A percentile compares a stretch with the other conserved stretches of the same genome.
phyloP scores from a whole-genome alignment of 1,140 invertebrate genomes.

The Magallana ariakensis region DNA sequence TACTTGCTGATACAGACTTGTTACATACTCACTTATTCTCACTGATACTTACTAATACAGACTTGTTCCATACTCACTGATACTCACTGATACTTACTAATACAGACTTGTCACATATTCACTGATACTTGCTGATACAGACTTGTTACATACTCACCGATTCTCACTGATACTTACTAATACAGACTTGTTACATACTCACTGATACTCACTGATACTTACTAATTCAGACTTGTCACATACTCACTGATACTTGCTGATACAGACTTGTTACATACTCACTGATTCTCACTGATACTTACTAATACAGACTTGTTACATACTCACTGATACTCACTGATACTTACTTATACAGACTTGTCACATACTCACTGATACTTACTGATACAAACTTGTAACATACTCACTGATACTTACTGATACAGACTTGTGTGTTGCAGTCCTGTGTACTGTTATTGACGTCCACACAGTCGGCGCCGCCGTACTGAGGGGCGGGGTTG shows the following conservation, averaged over 20 bases:
- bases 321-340: background rate
- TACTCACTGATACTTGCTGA: background rate
- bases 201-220: background rate
- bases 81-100: background rate
- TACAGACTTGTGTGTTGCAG: conserved; percentile 50
- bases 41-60: background rate
- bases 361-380: background rate
- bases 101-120: background rate
- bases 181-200: background rate
- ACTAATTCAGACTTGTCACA: background rate
- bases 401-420: conserved; percentile 17
- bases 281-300: too few relatives aligned
- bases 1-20: too few relatives aligned
- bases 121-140: too few relatives aligned
- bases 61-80: background rate
- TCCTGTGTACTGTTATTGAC: background rate
- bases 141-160: too few relatives aligned
- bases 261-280: background rate
- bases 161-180: too few relatives aligned
- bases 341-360: background rate
- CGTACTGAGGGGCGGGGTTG: conserved; percentile 31
- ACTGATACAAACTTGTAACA: background rate
- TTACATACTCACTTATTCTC: too few relatives aligned
- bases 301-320: background rate
- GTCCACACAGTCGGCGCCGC: conserved; percentile 10